Conservation (phyloP, 2,888 invertebrate genomes). For the Drosophila paucipuncta region DNA sequence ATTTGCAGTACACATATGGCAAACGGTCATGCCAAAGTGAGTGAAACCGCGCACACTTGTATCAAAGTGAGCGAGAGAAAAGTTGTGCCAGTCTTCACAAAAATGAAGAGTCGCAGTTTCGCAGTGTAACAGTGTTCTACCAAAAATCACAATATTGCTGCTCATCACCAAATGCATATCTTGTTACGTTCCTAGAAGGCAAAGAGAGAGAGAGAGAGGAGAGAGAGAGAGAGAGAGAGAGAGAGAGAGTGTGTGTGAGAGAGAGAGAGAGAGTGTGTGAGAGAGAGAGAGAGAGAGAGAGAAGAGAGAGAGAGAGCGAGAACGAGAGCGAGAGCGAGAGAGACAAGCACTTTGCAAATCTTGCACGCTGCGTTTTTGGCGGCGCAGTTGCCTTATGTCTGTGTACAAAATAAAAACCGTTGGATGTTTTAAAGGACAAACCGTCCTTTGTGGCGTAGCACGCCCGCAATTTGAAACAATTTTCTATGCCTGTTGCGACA, state of each 20-base stretch:
- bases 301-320: neutral
- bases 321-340: neutral
- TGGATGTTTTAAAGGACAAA: slow-evolving; percentile 46
- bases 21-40: neutral
- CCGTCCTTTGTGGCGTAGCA: slow-evolving; percentile 55
- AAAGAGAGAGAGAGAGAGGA: neutral
- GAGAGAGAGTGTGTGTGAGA: neutral
- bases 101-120: neutral
- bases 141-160: slow-evolving; percentile 17
- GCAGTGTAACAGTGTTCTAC: neutral
- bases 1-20: neutral
- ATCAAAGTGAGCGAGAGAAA: neutral
- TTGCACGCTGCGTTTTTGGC: slow-evolving; percentile 25
- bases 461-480: slow-evolving; percentile 64
- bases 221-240: neutral
- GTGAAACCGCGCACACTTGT: no score
- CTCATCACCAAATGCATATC: slow-evolving; percentile 38
- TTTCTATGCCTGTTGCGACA: slow-evolving; percentile 42
- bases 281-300: neutral
- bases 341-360: slow-evolving; percentile 51
- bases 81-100: neutral
- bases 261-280: neutral
- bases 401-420: slow-evolving; percentile 79
- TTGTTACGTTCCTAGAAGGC: slow-evolving; percentile 56
- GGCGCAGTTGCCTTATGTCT: slow-evolving; percentile 42